A percentile compares a stretch with the other conserved stretches of the same genome.
Conservation (phyloP, 1,140 invertebrate species). For the Danaus plexippus region DNA sequence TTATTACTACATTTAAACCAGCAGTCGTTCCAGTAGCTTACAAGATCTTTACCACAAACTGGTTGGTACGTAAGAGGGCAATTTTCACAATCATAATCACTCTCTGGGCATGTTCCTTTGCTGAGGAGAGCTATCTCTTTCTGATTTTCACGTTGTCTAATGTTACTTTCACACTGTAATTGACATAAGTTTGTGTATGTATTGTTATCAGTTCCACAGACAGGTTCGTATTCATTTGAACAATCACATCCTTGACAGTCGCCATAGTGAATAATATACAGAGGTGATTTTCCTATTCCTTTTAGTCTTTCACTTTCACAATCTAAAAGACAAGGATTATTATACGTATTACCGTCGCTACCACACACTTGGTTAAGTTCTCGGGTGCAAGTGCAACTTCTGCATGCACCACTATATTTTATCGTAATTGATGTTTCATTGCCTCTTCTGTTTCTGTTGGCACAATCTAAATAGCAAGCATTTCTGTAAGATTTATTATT, state of each 20-base stretch:
- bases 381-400: conserved; percentile 72
- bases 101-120: conserved; percentile 13
- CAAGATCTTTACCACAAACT: conserved; percentile 21
- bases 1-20: conserved; percentile 18
- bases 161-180: conserved; percentile 23
- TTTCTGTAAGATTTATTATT: conserved; percentile 84
- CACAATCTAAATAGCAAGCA: conserved; percentile 52
- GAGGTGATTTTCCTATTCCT: conserved; percentile 5
- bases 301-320: conserved; percentile 22
- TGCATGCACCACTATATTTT: conserved; percentile 77
- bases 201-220: conserved; percentile 25
- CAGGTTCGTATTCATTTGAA: conserved; percentile 22
- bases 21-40: conserved; percentile 25
- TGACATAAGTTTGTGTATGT: conserved; percentile 25
- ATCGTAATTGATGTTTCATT: conserved; percentile 56
- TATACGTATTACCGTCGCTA: conserved; percentile 30
- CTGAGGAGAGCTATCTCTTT: conserved; percentile 5
- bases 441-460: conserved; percentile 10
- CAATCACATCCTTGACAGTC: conserved; percentile 20
- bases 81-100: conserved; percentile 14
- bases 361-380: conserved; percentile 79
- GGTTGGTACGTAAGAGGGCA: conserved; percentile 20
- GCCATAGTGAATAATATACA: conserved; percentile 14
- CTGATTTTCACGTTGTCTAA: conserved; percentile 8
- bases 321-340: conserved; percentile 17